These are phyloP conservation scores for Centropus unirufus DNA, from an alignment of 2,113 vertebrate genomes.

Conservation along the genomic window DNA sequence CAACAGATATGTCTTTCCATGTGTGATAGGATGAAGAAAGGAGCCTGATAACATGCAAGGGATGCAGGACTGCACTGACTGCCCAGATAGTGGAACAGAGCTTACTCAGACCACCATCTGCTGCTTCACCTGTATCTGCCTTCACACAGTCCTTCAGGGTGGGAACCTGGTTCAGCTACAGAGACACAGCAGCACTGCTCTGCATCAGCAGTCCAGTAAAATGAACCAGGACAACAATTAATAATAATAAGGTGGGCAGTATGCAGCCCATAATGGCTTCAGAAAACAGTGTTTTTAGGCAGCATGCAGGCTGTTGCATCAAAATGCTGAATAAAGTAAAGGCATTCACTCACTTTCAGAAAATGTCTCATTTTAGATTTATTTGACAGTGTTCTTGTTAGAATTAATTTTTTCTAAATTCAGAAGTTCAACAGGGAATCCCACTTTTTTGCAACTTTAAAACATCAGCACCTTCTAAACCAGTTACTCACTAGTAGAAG, in stretches of 20 bases:
- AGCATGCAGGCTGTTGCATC: not conserved
- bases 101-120: not conserved
- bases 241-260: not conserved
- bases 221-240: not conserved
- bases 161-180: not conserved
- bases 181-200: not conserved
- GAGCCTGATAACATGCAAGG: not conserved
- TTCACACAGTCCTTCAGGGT: not conserved
- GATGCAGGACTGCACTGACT: not conserved
- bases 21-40: not conserved
- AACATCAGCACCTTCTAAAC: not conserved
- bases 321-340: not conserved
- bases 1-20: not conserved
- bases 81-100: not conserved
- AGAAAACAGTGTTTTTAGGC: not conserved
- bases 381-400: not conserved
- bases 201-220: not conserved
- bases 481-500: constrained; percentile 8
- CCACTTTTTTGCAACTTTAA: not conserved
- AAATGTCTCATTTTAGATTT: not conserved
- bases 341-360: not conserved
- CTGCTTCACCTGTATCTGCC: not conserved
- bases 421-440: constrained; percentile 31
- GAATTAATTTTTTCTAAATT: constrained; percentile 15
- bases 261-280: not conserved